Evolutionary conservation across 2,113 vertebrate genomes (phyloP).

Genomic region (Xiphophorus couchianus): DNA sequence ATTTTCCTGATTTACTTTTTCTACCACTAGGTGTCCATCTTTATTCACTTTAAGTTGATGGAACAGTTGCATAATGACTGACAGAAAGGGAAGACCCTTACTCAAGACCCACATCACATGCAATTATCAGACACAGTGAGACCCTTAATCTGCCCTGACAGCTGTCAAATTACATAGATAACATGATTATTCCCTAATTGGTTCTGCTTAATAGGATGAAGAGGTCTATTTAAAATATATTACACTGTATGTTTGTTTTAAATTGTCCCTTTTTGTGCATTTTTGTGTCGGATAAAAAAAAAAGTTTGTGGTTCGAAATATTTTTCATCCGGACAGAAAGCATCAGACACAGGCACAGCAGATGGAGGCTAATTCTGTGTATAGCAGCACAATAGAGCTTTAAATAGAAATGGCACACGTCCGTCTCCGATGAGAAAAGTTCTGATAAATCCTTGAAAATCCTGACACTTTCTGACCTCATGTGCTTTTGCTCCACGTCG

Average conservation of each 20-base stretch:
- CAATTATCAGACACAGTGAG: conserved; percentile 31
- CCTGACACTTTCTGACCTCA: conserved; percentile 28
- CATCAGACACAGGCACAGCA: conserved; percentile 13
- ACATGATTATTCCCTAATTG: conserved; percentile 54
- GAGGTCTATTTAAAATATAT: neutral
- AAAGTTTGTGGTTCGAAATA: neutral
- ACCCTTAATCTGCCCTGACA: conserved; percentile 48
- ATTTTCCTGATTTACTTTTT: neutral
- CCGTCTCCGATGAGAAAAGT: conserved; percentile 20
- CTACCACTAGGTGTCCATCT: conserved; percentile 58
- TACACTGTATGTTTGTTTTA: neutral
- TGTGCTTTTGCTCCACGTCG: conserved; percentile 24
- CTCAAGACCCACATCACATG: conserved; percentile 34
- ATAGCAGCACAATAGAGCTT: conserved; percentile 4
- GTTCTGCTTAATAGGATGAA: conserved; percentile 28
- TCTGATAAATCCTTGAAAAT: conserved; percentile 30
- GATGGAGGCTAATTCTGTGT: conserved; percentile 18
- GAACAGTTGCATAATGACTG: neutral
- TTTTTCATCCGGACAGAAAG: neutral
- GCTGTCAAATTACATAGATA: conserved; percentile 51
- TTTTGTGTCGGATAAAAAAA: neutral
- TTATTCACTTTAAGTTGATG: conserved; percentile 1
- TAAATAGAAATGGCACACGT: conserved; percentile 22
- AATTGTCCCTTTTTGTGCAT: neutral
- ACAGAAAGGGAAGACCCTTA: conserved; percentile 4